Evolutionary conservation across 2,888 invertebrate genomes (phyloP), one percentile per base, ranked within the genome.

Genomic region (Branchipolynoe longqiensis): DNA sequence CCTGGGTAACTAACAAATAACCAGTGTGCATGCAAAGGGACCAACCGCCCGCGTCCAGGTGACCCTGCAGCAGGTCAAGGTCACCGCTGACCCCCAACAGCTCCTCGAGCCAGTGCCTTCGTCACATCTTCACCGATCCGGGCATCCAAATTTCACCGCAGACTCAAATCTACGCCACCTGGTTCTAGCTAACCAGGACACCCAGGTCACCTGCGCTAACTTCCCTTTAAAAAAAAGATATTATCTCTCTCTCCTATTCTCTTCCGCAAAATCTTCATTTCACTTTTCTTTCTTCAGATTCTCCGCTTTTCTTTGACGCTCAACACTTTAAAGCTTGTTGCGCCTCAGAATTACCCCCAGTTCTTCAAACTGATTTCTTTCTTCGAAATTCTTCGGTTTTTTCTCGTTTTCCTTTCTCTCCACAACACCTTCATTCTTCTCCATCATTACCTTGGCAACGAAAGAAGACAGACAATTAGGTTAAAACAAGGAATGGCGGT

Each of bases 401-500:
- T n/a, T n/a, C n/a, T 69, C 69, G 33, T 62, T 62, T n/a, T 31
- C 28, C 12, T 33, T 69, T 48, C 48, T 78, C 78, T 78, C 78
- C 78, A 78, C 54, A 48, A 78, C 41, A 78, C 78, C 78, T 78
- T 78, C 78, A 78, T 78, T 78, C 78, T 78, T 78, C 78, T 78
- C 78, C 78, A 78, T 73, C 38, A 73, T 28, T 69, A 69, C 78
- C 54, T 78, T 41, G 78, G 78, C 28, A 41, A 78, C 78, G 48
- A 78, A 78, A 78, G 48, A 78, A 78, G 78, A 78, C 78, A 48
- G 18, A 78, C 12, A 28, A 78, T 78, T 78, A 78, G 78, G n/a
- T 62, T 54, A 18, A 78, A 12, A 25, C 38, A 14, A 38, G 69
- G 14, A n/a, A 12, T 36, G 69, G 69, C 25, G 33, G 69, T 18